Evolutionary conservation across 1,140 invertebrate genomes (phyloP).

Genomic region (Polypedilum pembai): DNA sequence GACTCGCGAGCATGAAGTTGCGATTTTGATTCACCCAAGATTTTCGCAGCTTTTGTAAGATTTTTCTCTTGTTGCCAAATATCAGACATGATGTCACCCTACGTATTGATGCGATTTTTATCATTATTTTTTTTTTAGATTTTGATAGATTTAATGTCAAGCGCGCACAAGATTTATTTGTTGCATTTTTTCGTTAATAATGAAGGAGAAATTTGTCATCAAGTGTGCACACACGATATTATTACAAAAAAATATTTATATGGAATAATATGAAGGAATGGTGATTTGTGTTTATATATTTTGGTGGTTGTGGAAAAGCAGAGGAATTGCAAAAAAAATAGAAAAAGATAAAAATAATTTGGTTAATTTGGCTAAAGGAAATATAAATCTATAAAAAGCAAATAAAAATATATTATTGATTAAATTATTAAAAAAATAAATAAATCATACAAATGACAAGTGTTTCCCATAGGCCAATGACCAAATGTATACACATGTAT

Average conservation of each 20-base stretch:
- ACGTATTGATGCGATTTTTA: slow-evolving; percentile 31
- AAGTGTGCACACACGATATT: not conserved
- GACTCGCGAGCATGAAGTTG: slow-evolving; percentile 44
- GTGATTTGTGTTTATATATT: not conserved
- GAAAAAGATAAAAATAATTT: slow-evolving; percentile 16
- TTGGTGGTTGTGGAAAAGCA: not conserved
- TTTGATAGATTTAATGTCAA: not conserved
- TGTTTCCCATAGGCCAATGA: not conserved
- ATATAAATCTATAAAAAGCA: slow-evolving; percentile 1
- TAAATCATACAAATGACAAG: not conserved
- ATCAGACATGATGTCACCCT: slow-evolving; percentile 44
- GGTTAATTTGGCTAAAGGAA: not conserved
- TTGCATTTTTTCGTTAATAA: slow-evolving; percentile 6
- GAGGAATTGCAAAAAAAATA: slow-evolving; percentile 4
- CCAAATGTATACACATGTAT: not conserved
- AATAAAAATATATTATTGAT: not conserved
- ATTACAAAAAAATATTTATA: not conserved
- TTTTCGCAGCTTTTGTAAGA: slow-evolving; percentile 45
- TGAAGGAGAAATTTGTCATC: not conserved
- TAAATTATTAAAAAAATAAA: not conserved
- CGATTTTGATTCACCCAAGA: slow-evolving; percentile 44
- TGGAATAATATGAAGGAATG: not conserved
- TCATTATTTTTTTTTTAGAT: not conserved
- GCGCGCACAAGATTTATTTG: not conserved
- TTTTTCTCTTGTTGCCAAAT: slow-evolving; percentile 46